Percentiles rank a stretch among this genome's conserved stretches.
phyloP scores from a whole-genome alignment of 2,888 invertebrate species.

The Chymomyza amoena region DNA sequence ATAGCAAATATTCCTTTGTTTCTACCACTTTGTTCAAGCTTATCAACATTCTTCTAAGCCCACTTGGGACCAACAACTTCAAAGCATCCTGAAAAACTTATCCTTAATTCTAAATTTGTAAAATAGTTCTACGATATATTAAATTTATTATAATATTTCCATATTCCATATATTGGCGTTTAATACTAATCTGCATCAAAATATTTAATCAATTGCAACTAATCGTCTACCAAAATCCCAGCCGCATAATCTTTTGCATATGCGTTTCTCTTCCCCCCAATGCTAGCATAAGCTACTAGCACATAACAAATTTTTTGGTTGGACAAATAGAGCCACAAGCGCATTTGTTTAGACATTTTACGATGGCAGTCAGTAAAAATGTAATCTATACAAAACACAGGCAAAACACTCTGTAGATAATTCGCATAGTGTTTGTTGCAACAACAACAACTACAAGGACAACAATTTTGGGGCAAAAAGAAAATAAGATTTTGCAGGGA shows the following conservation, averaged over 20 bases:
- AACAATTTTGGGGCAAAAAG: slow-evolving; percentile 6
- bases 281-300: slow-evolving; percentile 16
- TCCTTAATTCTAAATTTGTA: too few relatives aligned
- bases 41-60: too few relatives aligned
- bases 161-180: neutral
- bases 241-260: neutral
- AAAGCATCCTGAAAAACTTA: too few relatives aligned
- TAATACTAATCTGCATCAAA: neutral
- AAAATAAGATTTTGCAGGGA: neutral
- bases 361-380: neutral
- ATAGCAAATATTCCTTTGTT: too few relatives aligned
- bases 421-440: neutral
- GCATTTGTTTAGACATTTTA: slow-evolving; percentile 53
- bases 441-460: neutral
- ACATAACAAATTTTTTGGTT: slow-evolving; percentile 48
- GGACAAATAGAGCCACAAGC: slow-evolving; percentile 42
- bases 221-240: slow-evolving; percentile 17
- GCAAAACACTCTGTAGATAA: neutral
- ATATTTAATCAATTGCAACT: slow-evolving; percentile 42
- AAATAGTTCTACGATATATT: too few relatives aligned
- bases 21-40: too few relatives aligned
- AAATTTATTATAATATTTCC: too few relatives aligned
- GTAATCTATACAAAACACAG: neutral
- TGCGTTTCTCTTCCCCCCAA: slow-evolving; percentile 10
- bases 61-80: too few relatives aligned